A percentile compares a stretch with the other conserved stretches of the same genome.
These are phyloP conservation scores for Idris sp. DNA, from an alignment of 1,140 invertebrate genomes.

Conservation along the genomic window DNA sequence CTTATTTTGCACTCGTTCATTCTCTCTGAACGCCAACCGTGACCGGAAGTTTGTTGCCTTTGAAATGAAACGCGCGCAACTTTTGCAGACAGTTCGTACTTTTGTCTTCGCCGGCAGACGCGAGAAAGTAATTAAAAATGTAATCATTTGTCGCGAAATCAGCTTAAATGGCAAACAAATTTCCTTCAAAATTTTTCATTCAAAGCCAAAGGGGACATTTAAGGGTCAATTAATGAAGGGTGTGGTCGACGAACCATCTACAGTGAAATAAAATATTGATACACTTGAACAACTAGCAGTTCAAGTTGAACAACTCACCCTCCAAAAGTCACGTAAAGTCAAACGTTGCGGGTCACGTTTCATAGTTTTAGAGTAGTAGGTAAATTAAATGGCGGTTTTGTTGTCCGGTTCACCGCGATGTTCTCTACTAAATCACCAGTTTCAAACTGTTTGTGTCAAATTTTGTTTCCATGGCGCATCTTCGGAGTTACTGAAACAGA, in stretches of 20 bases:
- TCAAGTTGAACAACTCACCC: constrained; percentile 22
- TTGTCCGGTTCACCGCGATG: constrained; percentile 9
- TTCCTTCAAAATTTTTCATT: constrained; percentile 13
- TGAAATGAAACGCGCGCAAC: constrained; percentile 28
- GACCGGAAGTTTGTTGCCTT: constrained; percentile 34
- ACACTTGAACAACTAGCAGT: not conserved
- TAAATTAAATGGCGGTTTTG: constrained; percentile 23
- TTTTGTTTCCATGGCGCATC: constrained; percentile 26
- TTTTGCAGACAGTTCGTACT: constrained; percentile 19
- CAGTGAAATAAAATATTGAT: constrained; percentile 22
- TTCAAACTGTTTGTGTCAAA: constrained; percentile 27
- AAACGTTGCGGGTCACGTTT: constrained; percentile 27
- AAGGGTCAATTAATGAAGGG: not conserved
- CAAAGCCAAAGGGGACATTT: not conserved
- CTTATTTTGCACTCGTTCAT: constrained; percentile 16
- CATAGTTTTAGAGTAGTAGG: constrained; percentile 34
- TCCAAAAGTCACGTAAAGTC: constrained; percentile 41
- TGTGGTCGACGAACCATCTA: not conserved
- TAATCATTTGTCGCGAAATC: constrained; percentile 27
- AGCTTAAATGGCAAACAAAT: constrained; percentile 33
- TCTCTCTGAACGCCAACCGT: not conserved
- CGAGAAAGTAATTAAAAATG: constrained; percentile 46
- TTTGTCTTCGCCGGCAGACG: constrained; percentile 26
- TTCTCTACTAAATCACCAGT: constrained; percentile 38
- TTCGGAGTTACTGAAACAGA: constrained; percentile 10